phyloP scores from a whole-genome alignment of 2,113 vertebrate species.

The Suncus etruscus region DNA sequence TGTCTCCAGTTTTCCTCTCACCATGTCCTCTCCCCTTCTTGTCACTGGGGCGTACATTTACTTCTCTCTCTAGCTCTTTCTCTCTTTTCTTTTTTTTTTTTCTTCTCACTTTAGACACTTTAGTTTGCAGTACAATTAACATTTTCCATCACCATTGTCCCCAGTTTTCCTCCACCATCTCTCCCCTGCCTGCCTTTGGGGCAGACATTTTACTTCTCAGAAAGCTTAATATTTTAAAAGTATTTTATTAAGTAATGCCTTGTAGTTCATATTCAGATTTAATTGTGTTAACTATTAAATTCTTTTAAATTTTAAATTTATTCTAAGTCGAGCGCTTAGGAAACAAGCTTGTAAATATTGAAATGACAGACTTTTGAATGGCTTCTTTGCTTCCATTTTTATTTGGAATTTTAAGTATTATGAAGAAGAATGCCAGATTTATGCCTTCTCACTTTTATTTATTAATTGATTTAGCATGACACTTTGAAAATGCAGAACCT shows the following conservation, averaged over 20 bases:
- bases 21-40: too few relatives aligned
- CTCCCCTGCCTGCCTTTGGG: too few relatives aligned
- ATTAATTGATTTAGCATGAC: conserved; percentile 55
- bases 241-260: conserved; percentile 50
- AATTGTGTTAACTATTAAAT: conserved; percentile 11
- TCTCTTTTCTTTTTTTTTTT: too few relatives aligned
- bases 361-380: conserved; percentile 9
- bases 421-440: not conserved
- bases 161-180: too few relatives aligned
- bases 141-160: too few relatives aligned
- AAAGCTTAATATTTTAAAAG: conserved; percentile 51
- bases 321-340: not conserved
- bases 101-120: too few relatives aligned
- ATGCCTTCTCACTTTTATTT: conserved; percentile 63
- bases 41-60: too few relatives aligned
- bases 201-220: not conserved
- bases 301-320: conserved; percentile 34
- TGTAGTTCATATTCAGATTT: not conserved
- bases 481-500: conserved; percentile 65
- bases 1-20: too few relatives aligned
- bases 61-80: too few relatives aligned
- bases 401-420: conserved; percentile 51
- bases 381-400: not conserved
- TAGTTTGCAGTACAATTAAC: too few relatives aligned
- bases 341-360: conserved; percentile 21